Percentiles rank a stretch among this genome's conserved stretches.
Evolutionary conservation across 2,797 vertebrate species (phyloP).

Genomic region (Tokudaia tokunoshimensis): DNA sequence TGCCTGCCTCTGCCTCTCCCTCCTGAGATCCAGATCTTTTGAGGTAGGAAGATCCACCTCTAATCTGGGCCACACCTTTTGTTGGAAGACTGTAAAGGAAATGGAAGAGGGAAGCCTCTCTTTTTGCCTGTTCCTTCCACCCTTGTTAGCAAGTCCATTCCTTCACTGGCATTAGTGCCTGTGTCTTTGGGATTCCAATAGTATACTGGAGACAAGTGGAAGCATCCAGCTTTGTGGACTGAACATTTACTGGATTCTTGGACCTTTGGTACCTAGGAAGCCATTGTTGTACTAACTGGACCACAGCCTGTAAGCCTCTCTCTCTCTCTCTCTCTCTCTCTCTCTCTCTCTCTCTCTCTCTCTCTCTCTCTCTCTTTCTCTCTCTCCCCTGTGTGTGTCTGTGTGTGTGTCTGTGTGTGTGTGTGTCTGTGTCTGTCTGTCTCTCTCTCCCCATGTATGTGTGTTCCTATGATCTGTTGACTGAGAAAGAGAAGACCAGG

Average conservation of each 20-base stretch:
- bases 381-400: too few species aligned
- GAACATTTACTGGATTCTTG: neutral
- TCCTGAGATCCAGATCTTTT: neutral
- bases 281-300: neutral
- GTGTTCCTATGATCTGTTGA: neutral
- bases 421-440: too few species aligned
- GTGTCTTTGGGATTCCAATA: neutral
- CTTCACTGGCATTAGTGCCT: neutral
- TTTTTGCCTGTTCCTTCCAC: neutral
- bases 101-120: neutral
- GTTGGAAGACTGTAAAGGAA: neutral
- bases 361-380: neutral
- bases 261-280: neutral
- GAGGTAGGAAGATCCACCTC: neutral
- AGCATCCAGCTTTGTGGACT: neutral
- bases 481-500: too few species aligned
- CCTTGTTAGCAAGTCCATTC: neutral
- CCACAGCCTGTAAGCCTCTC: neutral
- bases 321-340: neutral
- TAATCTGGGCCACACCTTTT: neutral
- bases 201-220: too few species aligned
- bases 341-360: neutral
- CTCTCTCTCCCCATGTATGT: too few species aligned
- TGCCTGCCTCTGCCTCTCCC: neutral
- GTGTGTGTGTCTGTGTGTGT: too few species aligned